phyloP scores from a whole-genome alignment of 2,888 invertebrate genomes.

The Perithous albicinctus region DNA sequence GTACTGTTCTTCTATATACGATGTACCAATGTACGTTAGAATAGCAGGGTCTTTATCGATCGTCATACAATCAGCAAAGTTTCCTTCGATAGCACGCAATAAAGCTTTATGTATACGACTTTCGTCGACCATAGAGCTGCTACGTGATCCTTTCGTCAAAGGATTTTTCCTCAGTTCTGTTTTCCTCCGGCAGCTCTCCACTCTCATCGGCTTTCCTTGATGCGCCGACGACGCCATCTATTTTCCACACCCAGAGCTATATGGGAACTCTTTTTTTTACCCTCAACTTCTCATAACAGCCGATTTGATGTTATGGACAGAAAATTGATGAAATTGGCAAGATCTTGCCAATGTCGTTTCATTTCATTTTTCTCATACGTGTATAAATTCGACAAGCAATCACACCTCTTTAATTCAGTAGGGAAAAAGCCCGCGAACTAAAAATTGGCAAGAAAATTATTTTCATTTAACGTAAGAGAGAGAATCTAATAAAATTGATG shows the following conservation, averaged over 20 bases:
- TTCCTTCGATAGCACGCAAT: constrained; percentile 72
- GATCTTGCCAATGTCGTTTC: constrained; percentile 8
- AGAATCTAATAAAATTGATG: too few relatives aligned
- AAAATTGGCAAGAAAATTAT: too few relatives aligned
- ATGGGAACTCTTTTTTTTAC: constrained; percentile 39
- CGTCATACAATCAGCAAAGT: constrained; percentile 76
- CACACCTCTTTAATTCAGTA: background rate
- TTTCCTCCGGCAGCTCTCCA: constrained; percentile 30
- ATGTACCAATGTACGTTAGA: constrained; percentile 22
- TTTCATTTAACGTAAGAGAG: too few relatives aligned
- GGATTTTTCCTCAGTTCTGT: constrained; percentile 52
- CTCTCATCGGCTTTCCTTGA: constrained; percentile 47
- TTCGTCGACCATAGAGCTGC: constrained; percentile 72
- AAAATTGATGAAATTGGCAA: constrained; percentile 28
- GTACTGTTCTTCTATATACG: background rate
- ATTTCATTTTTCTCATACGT: constrained; percentile 15
- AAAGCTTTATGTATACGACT: constrained; percentile 77
- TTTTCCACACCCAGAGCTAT: constrained; percentile 14
- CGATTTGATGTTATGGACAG: constrained; percentile 4
- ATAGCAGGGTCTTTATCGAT: constrained; percentile 67
- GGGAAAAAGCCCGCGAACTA: too few relatives aligned
- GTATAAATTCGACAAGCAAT: background rate
- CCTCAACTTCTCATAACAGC: background rate
- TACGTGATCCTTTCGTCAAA: constrained; percentile 76
- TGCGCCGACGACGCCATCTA: constrained; percentile 16